These are phyloP conservation scores for Apocrypta bakeri DNA, from an alignment of 1,140 invertebrate genomes.

Conservation along the genomic window DNA sequence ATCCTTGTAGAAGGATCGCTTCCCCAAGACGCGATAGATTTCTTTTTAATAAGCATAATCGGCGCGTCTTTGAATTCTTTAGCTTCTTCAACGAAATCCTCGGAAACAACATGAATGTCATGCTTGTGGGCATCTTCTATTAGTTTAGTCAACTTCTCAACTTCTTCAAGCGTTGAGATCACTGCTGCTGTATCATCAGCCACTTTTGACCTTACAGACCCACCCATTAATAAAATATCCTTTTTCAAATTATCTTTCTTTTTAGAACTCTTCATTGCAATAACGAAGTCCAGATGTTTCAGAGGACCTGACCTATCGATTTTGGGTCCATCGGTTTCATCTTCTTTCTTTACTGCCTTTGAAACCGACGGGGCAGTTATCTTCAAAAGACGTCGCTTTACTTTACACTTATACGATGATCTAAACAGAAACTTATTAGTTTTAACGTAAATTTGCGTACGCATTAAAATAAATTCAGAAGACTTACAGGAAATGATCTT, in stretches of 20 bases:
- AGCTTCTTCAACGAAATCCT: conserved; percentile 85
- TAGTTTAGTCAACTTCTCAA: conserved; percentile 80
- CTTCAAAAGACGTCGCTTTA: conserved; percentile 79
- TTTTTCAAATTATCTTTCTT: conserved; percentile 80
- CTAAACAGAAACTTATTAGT: conserved; percentile 54
- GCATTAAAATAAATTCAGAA: not conserved
- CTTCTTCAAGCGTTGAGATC: conserved; percentile 82
- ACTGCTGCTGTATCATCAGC: conserved; percentile 82
- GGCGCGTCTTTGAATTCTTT: conserved; percentile 76
- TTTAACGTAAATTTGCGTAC: too few relatives aligned
- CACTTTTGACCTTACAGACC: conserved; percentile 81
- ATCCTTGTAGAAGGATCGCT: conserved; percentile 80
- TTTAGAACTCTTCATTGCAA: conserved; percentile 78
- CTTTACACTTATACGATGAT: conserved; percentile 79
- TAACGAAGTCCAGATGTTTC: conserved; percentile 87
- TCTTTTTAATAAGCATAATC: conserved; percentile 80
- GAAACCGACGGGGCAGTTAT: conserved; percentile 73
- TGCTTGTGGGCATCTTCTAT: conserved; percentile 81
- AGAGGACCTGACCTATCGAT: conserved; percentile 79
- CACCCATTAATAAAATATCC: conserved; percentile 84
- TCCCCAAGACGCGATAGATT: conserved; percentile 88
- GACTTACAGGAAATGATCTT: conserved; percentile 78
- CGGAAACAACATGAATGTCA: conserved; percentile 86
- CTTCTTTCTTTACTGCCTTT: conserved; percentile 76
- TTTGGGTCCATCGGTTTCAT: conserved; percentile 77